Evolutionary conservation across 2,888 invertebrate genomes (phyloP).

Genomic region (Aspidapion aeneum): DNA sequence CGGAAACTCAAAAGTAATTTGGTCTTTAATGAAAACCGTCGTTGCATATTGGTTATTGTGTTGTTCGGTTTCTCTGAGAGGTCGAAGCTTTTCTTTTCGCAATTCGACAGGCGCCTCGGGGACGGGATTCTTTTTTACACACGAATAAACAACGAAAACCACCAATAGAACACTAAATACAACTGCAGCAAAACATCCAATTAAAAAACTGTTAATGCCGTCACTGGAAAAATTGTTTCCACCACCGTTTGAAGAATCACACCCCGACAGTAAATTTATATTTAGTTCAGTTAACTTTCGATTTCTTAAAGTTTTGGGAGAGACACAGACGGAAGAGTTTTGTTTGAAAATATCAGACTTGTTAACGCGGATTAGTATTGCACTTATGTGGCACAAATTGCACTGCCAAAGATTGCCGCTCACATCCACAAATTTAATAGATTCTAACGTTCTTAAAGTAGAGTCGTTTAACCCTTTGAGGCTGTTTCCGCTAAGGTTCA

Average conservation of each 20-base stretch:
- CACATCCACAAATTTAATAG: constrained; percentile 53
- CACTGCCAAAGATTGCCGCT: constrained; percentile 67
- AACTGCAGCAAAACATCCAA: constrained; percentile 49
- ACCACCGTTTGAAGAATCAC: constrained; percentile 50
- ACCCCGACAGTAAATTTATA: constrained; percentile 46
- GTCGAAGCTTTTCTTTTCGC: constrained; percentile 38
- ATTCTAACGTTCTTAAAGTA: constrained; percentile 56
- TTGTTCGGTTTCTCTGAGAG: constrained; percentile 27
- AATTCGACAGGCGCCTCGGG: constrained; percentile 3
- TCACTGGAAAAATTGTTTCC: constrained; percentile 46
- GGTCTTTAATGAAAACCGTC: constrained; percentile 48
- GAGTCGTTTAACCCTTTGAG: constrained; percentile 60
- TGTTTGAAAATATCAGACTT: constrained; percentile 54
- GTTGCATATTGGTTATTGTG: constrained; percentile 43
- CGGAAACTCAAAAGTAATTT: constrained; percentile 59
- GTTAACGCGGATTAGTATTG: constrained; percentile 55
- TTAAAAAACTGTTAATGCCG: constrained; percentile 49
- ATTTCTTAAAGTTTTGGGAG: constrained; percentile 56
- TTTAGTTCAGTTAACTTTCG: constrained; percentile 43
- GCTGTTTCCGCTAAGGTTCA: constrained; percentile 73
- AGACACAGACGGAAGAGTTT: constrained; percentile 53
- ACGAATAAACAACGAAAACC: constrained; percentile 57
- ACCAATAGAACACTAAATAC: constrained; percentile 52
- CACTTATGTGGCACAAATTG: constrained; percentile 60
- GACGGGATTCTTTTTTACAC: constrained; percentile 59